Evolutionary conservation across 2,888 invertebrate species (phyloP).

Genomic region (Eupithecia abbreviata): DNA sequence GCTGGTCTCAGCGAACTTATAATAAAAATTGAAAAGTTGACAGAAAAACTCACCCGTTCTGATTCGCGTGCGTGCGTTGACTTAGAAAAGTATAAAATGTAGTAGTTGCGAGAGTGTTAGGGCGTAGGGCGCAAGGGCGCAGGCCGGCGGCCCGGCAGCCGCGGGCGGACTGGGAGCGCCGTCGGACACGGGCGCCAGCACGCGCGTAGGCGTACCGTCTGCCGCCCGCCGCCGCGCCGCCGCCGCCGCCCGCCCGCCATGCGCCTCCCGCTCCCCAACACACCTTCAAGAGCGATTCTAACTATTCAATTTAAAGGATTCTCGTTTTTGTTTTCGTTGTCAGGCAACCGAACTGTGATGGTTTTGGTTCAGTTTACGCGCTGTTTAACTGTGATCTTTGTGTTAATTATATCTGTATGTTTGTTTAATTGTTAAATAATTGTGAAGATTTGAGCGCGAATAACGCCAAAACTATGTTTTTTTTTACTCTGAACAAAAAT

Average conservation of each 20-base stretch:
- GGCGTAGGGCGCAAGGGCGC: conserved; percentile 40
- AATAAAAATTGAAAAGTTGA: conserved; percentile 1
- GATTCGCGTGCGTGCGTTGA: conserved; percentile 22
- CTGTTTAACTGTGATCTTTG: not conserved
- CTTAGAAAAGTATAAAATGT: conserved; percentile 51
- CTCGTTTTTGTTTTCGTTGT: conserved; percentile 41
- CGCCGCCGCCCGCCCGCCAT: conserved; percentile 42
- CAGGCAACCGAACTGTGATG: conserved; percentile 35
- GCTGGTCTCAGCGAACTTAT: not conserved
- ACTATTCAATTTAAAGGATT: conserved; percentile 60
- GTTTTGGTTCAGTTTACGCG: conserved; percentile 23
- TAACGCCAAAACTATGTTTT: not conserved
- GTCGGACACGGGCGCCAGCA: conserved; percentile 70
- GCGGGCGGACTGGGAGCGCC: conserved; percentile 66
- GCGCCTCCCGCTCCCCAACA: conserved; percentile 27
- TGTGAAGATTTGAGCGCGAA: not conserved
- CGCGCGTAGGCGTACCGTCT: conserved; percentile 79
- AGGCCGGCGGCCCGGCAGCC: conserved; percentile 79
- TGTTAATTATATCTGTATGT: not conserved
- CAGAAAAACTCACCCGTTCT: conserved; percentile 49
- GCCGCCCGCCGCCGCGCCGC: conserved; percentile 47
- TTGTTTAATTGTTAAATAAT: not conserved
- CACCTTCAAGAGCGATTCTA: not conserved
- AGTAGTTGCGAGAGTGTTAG: conserved; percentile 23
- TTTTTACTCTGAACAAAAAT: not conserved